Conservation (phyloP, 2,113 vertebrate genomes). For the Anarrhichthys ocellatus region DNA sequence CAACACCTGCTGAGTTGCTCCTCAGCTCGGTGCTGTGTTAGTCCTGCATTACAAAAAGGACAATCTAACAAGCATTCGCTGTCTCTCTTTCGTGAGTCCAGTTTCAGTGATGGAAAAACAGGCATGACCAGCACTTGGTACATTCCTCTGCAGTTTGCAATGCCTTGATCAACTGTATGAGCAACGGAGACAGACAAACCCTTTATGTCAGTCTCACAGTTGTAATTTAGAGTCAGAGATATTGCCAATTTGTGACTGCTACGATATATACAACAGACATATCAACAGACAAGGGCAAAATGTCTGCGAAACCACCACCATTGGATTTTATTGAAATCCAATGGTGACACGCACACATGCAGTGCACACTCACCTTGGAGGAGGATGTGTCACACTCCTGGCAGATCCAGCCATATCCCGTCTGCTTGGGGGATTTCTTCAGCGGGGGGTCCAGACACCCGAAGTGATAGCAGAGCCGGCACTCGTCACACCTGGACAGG, state of each 20-base stretch:
- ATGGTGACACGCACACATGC: too few relatives aligned
- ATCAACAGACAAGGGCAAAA: background rate
- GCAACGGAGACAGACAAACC: background rate
- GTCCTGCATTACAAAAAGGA: background rate
- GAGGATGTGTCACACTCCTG: constrained; percentile 98
- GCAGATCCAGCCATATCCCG: constrained; percentile 99
- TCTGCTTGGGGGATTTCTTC: constrained; percentile 99
- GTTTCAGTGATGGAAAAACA: background rate
- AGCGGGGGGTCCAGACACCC: constrained; percentile 98
- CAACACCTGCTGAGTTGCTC: too few relatives aligned
- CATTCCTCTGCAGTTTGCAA: too few relatives aligned
- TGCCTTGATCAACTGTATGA: background rate
- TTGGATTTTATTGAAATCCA: too few relatives aligned
- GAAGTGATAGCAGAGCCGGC: constrained; percentile 97
- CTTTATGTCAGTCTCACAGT: background rate
- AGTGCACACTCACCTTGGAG: constrained; percentile 91
- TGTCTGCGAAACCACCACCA: background rate
- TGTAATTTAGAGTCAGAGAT: background rate
- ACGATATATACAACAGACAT: background rate
- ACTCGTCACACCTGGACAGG: constrained; percentile 93
- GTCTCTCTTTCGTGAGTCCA: background rate
- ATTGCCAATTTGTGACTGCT: background rate
- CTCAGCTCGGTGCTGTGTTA: background rate
- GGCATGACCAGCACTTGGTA: too few relatives aligned
- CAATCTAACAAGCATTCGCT: background rate